Conservation (phyloP, 2,888 invertebrate species). For the Leptopilina syphax region DNA sequence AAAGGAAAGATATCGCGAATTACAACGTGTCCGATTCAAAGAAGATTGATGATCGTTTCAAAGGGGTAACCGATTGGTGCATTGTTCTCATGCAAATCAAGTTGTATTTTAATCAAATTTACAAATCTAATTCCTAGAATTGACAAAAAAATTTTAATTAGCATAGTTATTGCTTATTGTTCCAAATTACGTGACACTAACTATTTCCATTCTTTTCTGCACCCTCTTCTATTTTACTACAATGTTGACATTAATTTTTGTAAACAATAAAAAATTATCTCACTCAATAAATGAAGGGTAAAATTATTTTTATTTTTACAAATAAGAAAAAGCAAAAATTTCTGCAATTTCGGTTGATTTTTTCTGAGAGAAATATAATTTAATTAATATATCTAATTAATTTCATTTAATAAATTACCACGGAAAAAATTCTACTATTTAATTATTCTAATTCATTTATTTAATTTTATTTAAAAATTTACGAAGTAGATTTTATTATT, state of each 20-base stretch:
- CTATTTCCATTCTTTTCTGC: neutral
- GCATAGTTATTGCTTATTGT: conserved; percentile 38
- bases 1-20: conserved; percentile 34
- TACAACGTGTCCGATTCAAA: conserved; percentile 27
- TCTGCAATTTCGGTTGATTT: too few relatives aligned
- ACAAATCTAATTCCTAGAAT: conserved; percentile 30
- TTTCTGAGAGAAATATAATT: too few relatives aligned
- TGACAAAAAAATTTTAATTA: conserved; percentile 13
- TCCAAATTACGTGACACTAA: conserved; percentile 8
- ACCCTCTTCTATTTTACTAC: neutral
- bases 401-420: too few relatives aligned
- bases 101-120: conserved; percentile 30
- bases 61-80: conserved; percentile 28
- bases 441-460: too few relatives aligned
- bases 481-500: too few relatives aligned
- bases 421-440: too few relatives aligned
- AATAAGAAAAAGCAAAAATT: too few relatives aligned
- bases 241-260: neutral
- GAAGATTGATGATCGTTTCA: conserved; percentile 36
- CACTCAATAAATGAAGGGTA: too few relatives aligned
- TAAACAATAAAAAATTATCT: neutral
- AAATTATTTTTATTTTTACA: too few relatives aligned
- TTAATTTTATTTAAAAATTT: too few relatives aligned
- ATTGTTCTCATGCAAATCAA: conserved; percentile 40
- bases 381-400: too few relatives aligned